Percentiles rank a stretch among this genome's conserved stretches.
Evolutionary conservation across 1,140 invertebrate species (phyloP).

Genomic region (Metaphire vulgaris): DNA sequence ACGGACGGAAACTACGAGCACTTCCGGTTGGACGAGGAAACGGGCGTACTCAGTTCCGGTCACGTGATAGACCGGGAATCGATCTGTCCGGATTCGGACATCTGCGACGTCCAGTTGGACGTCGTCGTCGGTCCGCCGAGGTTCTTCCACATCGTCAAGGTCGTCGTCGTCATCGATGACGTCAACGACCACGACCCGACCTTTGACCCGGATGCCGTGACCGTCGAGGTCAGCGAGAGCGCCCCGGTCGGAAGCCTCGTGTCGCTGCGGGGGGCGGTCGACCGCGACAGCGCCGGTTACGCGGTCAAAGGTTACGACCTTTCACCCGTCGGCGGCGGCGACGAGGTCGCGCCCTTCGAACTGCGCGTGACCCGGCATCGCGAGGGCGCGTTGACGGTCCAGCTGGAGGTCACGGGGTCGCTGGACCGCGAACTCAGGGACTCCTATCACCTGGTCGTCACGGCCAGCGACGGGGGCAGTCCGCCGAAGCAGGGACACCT

Average conservation of each 20-base stretch:
- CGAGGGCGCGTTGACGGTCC: neutral
- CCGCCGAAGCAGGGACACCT: neutral
- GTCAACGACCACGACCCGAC: conserved; percentile 14
- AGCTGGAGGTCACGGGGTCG: conserved; percentile 2
- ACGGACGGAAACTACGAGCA: neutral
- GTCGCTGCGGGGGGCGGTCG: conserved; percentile 25
- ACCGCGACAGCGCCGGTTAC: neutral
- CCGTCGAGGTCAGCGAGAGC: conserved; percentile 15
- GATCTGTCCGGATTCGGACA: conserved; percentile 1
- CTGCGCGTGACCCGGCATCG: conserved; percentile 10
- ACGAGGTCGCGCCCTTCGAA: conserved; percentile 7
- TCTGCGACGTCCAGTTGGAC: conserved; percentile 22
- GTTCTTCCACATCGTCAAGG: conserved; percentile 17
- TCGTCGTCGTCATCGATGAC: conserved; percentile 16
- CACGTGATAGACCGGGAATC: conserved; percentile 21
- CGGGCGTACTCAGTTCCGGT: conserved; percentile 5
- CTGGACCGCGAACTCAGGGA: conserved; percentile 72
- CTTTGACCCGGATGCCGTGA: neutral
- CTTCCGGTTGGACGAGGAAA: conserved; percentile 14
- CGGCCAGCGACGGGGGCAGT: conserved; percentile 59
- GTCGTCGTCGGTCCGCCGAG: conserved; percentile 13
- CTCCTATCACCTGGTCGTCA: conserved; percentile 67
- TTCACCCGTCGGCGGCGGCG: neutral
- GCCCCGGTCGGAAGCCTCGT: conserved; percentile 21
- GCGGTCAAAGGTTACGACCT: conserved; percentile 6